Conservation (phyloP, 2,797 vertebrate genomes). For the Pseudotriccus pelzelni region DNA sequence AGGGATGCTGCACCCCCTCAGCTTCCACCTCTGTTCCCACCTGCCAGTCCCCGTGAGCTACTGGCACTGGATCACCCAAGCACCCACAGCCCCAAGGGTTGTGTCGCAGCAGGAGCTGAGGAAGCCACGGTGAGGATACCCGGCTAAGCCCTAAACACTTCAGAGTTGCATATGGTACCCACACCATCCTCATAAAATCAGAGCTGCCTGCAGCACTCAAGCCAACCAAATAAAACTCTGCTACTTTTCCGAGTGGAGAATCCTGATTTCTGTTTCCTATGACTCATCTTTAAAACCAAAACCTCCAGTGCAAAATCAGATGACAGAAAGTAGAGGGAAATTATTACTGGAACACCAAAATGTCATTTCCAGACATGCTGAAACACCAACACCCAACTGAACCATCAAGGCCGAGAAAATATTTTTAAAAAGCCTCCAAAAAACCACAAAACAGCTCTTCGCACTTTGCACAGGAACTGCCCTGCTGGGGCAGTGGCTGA, state of each 20-base stretch:
- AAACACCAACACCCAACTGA: background rate
- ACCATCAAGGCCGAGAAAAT: background rate
- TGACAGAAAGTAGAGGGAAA: background rate
- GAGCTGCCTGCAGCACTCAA: background rate
- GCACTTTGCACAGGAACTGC: background rate
- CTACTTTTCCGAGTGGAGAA: background rate
- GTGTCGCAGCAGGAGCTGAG: background rate
- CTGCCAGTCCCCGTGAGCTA: fast-evolving
- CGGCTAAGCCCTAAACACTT: background rate
- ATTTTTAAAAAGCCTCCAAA: background rate
- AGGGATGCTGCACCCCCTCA: background rate
- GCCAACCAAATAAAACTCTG: background rate
- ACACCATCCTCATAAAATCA: background rate
- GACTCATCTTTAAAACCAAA: constrained; percentile 27
- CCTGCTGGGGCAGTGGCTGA: background rate
- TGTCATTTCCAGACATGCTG: background rate
- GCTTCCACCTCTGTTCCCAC: background rate
- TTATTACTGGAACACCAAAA: constrained; percentile 5
- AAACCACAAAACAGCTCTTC: background rate
- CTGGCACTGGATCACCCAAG: background rate
- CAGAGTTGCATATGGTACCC: background rate
- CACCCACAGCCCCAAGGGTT: fast-evolving
- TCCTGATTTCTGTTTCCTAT: background rate
- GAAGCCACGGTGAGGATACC: fast-evolving
- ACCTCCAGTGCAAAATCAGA: background rate